Evolutionary conservation across 37 sponge, comb jelly and placozoan species (phyloP), one percentile per base, ranked within the genome.

Genomic region (Oscarella lobularis): DNA sequence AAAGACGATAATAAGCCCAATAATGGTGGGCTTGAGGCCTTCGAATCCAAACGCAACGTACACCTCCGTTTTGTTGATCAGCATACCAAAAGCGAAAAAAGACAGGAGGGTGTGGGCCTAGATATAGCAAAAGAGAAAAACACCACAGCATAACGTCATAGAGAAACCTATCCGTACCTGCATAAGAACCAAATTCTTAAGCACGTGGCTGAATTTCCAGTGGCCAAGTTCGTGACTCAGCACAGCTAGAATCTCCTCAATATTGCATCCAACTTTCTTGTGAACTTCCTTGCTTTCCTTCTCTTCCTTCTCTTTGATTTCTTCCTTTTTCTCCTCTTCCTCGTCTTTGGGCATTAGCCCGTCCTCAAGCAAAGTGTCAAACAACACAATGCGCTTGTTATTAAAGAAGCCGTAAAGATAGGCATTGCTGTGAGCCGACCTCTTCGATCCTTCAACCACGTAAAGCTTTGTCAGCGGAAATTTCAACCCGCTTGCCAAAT

Each of bases 171-270:
- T 1, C 0, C 39, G 5, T 39, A 83, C 84, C 75, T 84, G 85
- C 31, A 68, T 35, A n/a, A 90, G 39, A 0, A 83, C 14, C 37
- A 90, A 40, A 39, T 81, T 76, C 74, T 90, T 96, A 9, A 89
- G 54, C 31, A 79, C 86, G 67, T 96, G 98, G 48, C 87, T 83
- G 69, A 76, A 76, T 5, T 85, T 83, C 99, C 94, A 93, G 69
- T 97, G 99, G 1, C 99, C 99, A 38, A 97, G 87, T 73, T 97
- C 99, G 73, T 97, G 99, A 39, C 84, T 79, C 74, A 97, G 41
- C 33, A 97, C 91, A 39, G 89, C 94, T 38, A 93, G 41, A 1
- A 97, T 78, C 75, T 96, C 91, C 35, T 89, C 88, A 35, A 74
- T 65, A 69, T 34, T 85, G 66, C 95, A 95, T 0, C 95, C 95